Evolutionary conservation across 2,888 invertebrate species (phyloP).

Genomic region (Parnassius smintheus): DNA sequence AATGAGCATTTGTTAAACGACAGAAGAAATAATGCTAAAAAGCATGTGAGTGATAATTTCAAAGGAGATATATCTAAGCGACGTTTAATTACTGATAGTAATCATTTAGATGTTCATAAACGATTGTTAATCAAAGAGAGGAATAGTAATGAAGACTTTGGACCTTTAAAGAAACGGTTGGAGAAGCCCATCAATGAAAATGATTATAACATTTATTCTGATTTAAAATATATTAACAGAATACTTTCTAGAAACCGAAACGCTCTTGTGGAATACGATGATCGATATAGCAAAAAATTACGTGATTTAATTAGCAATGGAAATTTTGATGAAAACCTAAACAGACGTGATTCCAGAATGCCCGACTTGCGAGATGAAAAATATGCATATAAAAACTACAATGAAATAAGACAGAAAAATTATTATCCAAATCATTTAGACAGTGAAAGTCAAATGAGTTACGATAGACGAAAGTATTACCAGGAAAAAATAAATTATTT

Average conservation of each 20-base stretch:
- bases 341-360: slow-evolving; percentile 10
- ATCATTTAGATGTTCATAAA: slow-evolving; percentile 4
- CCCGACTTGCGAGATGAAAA: slow-evolving; percentile 13
- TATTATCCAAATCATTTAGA: slow-evolving; percentile 24
- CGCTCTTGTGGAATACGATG: slow-evolving; percentile 16
- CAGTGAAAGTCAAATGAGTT: slow-evolving; percentile 41
- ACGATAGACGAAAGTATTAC: slow-evolving; percentile 56
- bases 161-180: slow-evolving; percentile 17
- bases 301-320: slow-evolving; percentile 10
- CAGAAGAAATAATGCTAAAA: slow-evolving; percentile 3
- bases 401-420: slow-evolving; percentile 24
- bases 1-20: slow-evolving; percentile 18
- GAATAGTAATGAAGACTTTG: slow-evolving; percentile 11
- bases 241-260: slow-evolving; percentile 14
- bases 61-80: slow-evolving; percentile 1
- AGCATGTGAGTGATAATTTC: background rate
- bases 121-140: slow-evolving; percentile 16
- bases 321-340: slow-evolving; percentile 6
- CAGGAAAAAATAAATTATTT: slow-evolving; percentile 58
- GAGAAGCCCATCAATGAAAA: slow-evolving; percentile 25
- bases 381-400: slow-evolving; percentile 16
- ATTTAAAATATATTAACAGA: slow-evolving; percentile 12
- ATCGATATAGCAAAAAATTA: background rate
- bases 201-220: slow-evolving; percentile 5
- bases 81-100: slow-evolving; percentile 1